A percentile compares a stretch with the other conserved stretches of the same genome.
Evolutionary conservation across 2,888 invertebrate genomes (phyloP).

Genomic region (Balanococcus diminutus): DNA sequence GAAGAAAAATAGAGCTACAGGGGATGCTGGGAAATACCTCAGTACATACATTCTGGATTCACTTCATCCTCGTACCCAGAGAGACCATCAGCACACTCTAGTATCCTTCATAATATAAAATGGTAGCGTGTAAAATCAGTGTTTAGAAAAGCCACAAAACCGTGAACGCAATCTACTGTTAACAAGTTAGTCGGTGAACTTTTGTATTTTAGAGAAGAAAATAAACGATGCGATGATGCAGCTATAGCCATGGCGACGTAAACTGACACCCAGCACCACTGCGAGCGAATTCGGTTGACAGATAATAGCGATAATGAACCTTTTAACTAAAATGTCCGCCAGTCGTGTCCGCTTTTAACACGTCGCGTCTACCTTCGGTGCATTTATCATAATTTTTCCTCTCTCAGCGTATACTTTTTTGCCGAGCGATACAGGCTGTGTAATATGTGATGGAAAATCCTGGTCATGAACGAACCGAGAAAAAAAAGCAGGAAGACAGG

Average conservation of each 20-base stretch:
- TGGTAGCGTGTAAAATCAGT: background rate
- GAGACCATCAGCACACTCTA: no score
- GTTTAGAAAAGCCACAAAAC: background rate
- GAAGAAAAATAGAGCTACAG: no score
- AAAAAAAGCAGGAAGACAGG: background rate
- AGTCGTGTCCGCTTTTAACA: background rate
- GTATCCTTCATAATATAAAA: no score
- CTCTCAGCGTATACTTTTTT: background rate
- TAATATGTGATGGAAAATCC: background rate
- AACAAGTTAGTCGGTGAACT: background rate
- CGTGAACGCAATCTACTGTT: constrained; percentile 2
- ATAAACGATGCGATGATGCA: constrained; percentile 7
- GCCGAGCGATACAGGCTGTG: background rate
- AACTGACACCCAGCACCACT: constrained; percentile 26
- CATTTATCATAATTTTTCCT: constrained; percentile 22
- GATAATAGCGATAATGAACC: constrained; percentile 24
- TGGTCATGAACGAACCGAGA: background rate
- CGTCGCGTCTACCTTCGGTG: background rate
- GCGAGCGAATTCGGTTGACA: background rate
- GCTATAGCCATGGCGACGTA: background rate
- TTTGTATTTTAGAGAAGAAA: background rate
- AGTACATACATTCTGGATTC: no score
- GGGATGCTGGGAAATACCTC: no score
- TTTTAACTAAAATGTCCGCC: constrained; percentile 1
- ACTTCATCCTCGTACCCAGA: no score